phyloP scores from a whole-genome alignment of 2,113 vertebrate genomes.

The Polyodon spathula region DNA sequence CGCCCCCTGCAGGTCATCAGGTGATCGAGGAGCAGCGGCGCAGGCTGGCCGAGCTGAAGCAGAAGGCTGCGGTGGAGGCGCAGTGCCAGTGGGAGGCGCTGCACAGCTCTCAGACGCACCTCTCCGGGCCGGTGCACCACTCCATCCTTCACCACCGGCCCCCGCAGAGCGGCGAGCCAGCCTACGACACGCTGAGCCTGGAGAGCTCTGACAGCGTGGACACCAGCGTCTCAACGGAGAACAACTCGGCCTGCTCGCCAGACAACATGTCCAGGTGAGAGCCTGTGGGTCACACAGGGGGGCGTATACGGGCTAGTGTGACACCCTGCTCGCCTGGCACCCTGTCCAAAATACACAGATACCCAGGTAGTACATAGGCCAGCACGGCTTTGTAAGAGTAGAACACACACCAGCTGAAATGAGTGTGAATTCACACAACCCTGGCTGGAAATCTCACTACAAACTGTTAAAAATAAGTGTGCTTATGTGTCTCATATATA shows the following conservation, averaged over 20 bases:
- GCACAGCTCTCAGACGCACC: conserved; percentile 44
- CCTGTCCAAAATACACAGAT: too few species aligned
- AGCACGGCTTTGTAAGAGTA: too few species aligned
- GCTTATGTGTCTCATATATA: too few species aligned
- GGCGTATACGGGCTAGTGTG: too few species aligned
- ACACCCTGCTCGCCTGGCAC: too few species aligned
- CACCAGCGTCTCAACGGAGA: conserved; percentile 84
- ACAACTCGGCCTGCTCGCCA: conserved; percentile 82
- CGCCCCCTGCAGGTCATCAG: conserved; percentile 72
- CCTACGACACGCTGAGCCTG: conserved; percentile 89
- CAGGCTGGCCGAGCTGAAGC: conserved; percentile 85
- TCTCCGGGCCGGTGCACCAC: conserved; percentile 56
- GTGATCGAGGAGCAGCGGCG: conserved; percentile 90
- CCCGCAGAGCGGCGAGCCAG: conserved; percentile 56
- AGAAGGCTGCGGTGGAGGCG: conserved; percentile 78
- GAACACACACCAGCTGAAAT: too few species aligned
- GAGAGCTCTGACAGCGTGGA: conserved; percentile 97
- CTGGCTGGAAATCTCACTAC: too few species aligned
- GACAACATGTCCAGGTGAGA: conserved; percentile 76
- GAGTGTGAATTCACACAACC: too few species aligned
- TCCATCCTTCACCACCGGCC: conserved; percentile 81
- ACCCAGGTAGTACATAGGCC: too few species aligned
- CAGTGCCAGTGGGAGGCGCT: conserved; percentile 85
- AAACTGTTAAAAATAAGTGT: too few species aligned
- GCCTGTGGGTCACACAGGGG: too few species aligned